phyloP scores from a whole-genome alignment of 35 echinoderm and acorn worm species.

The Diadema setosum region DNA sequence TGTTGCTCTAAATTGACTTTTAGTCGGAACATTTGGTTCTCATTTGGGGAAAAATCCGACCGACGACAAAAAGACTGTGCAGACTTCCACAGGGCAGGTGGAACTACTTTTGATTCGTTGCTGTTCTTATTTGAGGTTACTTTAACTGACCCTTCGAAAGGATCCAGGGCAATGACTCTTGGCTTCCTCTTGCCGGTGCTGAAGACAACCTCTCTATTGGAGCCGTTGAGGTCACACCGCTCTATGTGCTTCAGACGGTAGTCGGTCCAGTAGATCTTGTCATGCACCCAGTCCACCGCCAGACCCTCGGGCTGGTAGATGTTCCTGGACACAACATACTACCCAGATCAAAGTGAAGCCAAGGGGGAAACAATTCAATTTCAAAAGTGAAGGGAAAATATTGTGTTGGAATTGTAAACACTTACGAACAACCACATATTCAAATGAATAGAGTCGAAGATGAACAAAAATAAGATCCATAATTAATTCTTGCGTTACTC shows the following conservation, averaged over 20 bases:
- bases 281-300: constrained; percentile 66
- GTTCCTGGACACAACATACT: constrained; percentile 42
- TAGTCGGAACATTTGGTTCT: too few relatives aligned
- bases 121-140: too few relatives aligned
- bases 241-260: constrained; percentile 41
- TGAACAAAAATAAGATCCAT: too few relatives aligned
- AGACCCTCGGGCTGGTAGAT: constrained; percentile 29
- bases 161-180: constrained; percentile 59
- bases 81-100: too few relatives aligned
- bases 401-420: too few relatives aligned
- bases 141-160: constrained; percentile 62
- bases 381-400: not conserved
- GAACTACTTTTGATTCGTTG: too few relatives aligned
- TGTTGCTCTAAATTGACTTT: too few relatives aligned
- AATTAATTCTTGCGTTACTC: too few relatives aligned
- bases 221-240: constrained; percentile 47
- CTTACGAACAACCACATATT: too few relatives aligned
- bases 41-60: too few relatives aligned
- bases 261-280: constrained; percentile 80
- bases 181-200: constrained; percentile 53
- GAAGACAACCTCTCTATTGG: constrained; percentile 27
- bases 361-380: not conserved
- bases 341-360: not conserved
- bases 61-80: too few relatives aligned
- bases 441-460: not conserved